phyloP scores from a whole-genome alignment of 2,888 invertebrate genomes.

The Erpobdella octoculata region DNA sequence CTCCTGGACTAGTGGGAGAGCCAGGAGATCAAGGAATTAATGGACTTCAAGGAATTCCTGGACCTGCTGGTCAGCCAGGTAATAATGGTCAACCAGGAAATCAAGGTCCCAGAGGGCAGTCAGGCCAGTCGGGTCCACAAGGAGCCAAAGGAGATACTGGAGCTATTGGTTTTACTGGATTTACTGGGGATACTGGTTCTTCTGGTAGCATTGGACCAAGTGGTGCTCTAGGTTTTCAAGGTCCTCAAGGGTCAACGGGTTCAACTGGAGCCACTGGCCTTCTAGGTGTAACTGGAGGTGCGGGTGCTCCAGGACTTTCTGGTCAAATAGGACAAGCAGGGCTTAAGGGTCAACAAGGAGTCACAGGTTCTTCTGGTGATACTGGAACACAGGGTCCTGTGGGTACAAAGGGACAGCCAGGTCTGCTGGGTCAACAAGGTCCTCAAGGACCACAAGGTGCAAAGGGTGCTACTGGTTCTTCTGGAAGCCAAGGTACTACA shows the following conservation, averaged over 20 bases:
- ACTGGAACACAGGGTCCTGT: conserved; percentile 25
- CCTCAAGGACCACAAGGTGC: conserved; percentile 28
- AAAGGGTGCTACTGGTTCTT: conserved; percentile 11
- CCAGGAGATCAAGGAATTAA: conserved; percentile 17
- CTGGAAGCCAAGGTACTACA: conserved; percentile 18
- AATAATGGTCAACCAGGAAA: conserved; percentile 32
- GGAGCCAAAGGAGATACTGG: conserved; percentile 29
- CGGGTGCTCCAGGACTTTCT: conserved; percentile 45
- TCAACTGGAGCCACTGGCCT: conserved; percentile 19
- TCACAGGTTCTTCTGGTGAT: conserved; percentile 10
- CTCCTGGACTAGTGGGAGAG: conserved; percentile 32
- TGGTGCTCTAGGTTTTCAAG: conserved; percentile 3
- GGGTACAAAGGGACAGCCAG: conserved; percentile 22
- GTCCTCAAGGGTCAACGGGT: conserved; percentile 11
- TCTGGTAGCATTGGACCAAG: not conserved
- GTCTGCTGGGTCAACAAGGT: conserved; percentile 20
- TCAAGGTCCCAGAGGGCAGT: conserved; percentile 41
- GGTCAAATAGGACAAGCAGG: conserved; percentile 54
- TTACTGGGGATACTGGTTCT: conserved; percentile 15
- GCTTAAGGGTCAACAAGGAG: conserved; percentile 26
- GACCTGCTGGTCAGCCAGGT: conserved; percentile 35
- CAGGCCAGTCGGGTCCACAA: conserved; percentile 35
- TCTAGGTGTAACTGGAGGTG: conserved; percentile 12
- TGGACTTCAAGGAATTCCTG: conserved; percentile 32
- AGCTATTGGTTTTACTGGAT: conserved; percentile 14